Conservation (phyloP, 2,888 invertebrate genomes). For the Elmis aenea region DNA sequence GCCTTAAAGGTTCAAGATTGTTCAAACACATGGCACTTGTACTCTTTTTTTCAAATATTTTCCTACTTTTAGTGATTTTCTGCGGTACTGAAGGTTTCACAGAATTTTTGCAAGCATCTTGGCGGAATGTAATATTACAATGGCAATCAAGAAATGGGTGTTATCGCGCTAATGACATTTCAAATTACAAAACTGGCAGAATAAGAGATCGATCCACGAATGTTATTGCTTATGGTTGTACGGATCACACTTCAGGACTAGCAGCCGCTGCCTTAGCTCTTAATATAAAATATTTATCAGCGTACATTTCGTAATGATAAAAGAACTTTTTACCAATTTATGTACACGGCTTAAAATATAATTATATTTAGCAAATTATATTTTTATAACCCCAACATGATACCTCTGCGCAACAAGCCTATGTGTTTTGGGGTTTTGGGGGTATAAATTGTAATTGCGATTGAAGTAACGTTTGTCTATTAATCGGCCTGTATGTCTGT, state of each 20-base stretch:
- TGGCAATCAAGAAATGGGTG: conserved; percentile 46
- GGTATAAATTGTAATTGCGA: too few relatives aligned
- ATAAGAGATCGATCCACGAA: conserved; percentile 30
- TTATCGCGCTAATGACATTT: conserved; percentile 27
- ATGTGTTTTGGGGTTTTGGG: too few relatives aligned
- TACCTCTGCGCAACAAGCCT: too few relatives aligned
- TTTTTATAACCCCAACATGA: too few relatives aligned
- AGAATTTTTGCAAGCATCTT: conserved; percentile 42
- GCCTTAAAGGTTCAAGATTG: too few relatives aligned
- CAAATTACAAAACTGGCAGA: conserved; percentile 3
- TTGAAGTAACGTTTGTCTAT: too few relatives aligned
- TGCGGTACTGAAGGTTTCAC: conserved; percentile 49
- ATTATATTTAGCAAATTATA: too few relatives aligned
- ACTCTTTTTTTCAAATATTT: too few relatives aligned
- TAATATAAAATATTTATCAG: conserved; percentile 28
- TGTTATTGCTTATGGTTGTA: conserved; percentile 42
- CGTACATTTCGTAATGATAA: neutral
- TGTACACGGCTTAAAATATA: too few relatives aligned
- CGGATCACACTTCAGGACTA: conserved; percentile 46
- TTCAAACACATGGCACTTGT: too few relatives aligned
- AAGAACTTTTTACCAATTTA: neutral
- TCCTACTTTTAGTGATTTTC: conserved; percentile 41
- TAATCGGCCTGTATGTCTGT: too few relatives aligned
- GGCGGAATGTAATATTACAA: conserved; percentile 37
- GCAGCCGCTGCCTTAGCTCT: conserved; percentile 43